Evolutionary conservation across 2,888 invertebrate species (phyloP), one percentile per base, ranked within the genome.

Genomic region (Magallana nippona): DNA sequence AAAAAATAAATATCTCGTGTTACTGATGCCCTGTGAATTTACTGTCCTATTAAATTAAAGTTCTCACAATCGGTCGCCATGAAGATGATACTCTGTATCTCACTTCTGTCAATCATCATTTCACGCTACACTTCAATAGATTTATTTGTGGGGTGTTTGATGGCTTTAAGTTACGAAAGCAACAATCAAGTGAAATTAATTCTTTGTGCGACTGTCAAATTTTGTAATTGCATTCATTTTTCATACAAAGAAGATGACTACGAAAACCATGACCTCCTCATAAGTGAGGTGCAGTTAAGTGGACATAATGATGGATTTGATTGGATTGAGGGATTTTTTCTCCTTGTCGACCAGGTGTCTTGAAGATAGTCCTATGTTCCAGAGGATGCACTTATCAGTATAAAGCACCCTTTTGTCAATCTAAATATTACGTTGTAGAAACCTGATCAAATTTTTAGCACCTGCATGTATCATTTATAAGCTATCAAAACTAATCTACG

Each of bases 151-250:
- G 71, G 22, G 27, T 27, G 71, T 71, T 27, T 32, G 32, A 71
- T 27, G 71, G 71, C 22, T 27, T 71, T 22, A 32, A 71, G 71
- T 71, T 71, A 71, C 71, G 15, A 71, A 71, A 27, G 15, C 71
- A 15, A 71, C 71, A 71, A 71, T 71, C 71, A 71, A 71, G 71
- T 71, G 71, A 71, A 71, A 71, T 71, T 8, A 71, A 71, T 71
- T 71, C 71, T 71, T 71, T 71, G 71, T 71, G 71, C 10, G 13
- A 27, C 71, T 71, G 71, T 71, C 71, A 71, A 15, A 71, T 71
- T 71, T 27, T 71, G 71, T 71, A 22, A 71, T 71, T 71, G n/a
- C 13, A 63, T 63, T 63, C 63, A 63, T 22, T 19, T 5, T 3
- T 15, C 15, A 27, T 71, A 71, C 71, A 71, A 71, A 27, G 71